Evolutionary conservation across 2,888 invertebrate species (phyloP).

Genomic region (Euphydryas editha): DNA sequence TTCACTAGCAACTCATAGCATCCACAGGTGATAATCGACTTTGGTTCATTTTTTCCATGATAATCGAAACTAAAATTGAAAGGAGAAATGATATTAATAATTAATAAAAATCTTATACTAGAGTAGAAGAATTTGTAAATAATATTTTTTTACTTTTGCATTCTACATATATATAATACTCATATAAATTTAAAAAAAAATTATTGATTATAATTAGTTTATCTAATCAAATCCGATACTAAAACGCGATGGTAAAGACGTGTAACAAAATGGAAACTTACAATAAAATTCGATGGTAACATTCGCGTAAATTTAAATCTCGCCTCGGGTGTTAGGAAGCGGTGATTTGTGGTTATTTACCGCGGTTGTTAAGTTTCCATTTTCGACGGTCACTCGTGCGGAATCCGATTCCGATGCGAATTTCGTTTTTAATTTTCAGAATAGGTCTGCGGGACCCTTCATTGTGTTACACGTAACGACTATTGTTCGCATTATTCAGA

Average conservation of each 20-base stretch:
- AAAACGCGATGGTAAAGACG: neutral
- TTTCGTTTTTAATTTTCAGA: slow-evolving; percentile 78
- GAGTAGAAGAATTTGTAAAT: too few species aligned
- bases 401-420: slow-evolving; percentile 72
- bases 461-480: slow-evolving; percentile 38
- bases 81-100: too few species aligned
- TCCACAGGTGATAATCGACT: too few species aligned
- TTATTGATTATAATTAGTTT: neutral
- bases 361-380: slow-evolving; percentile 81
- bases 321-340: slow-evolving; percentile 77
- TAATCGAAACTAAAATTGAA: too few species aligned
- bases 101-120: too few species aligned
- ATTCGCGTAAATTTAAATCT: slow-evolving; percentile 79
- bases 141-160: too few species aligned
- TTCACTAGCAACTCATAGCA: too few species aligned
- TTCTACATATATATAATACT: too few species aligned
- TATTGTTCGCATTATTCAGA: slow-evolving; percentile 37
- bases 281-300: slow-evolving; percentile 57
- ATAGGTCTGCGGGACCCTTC: slow-evolving; percentile 57
- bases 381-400: slow-evolving; percentile 73
- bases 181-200: too few species aligned
- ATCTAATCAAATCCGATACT: neutral
- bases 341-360: slow-evolving; percentile 84
- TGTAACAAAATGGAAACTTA: slow-evolving; percentile 53
- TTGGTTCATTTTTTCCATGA: too few species aligned